These are phyloP conservation scores for Chaetura pelagica DNA, from an alignment of 2,113 vertebrate species.

Conservation along the genomic window DNA sequence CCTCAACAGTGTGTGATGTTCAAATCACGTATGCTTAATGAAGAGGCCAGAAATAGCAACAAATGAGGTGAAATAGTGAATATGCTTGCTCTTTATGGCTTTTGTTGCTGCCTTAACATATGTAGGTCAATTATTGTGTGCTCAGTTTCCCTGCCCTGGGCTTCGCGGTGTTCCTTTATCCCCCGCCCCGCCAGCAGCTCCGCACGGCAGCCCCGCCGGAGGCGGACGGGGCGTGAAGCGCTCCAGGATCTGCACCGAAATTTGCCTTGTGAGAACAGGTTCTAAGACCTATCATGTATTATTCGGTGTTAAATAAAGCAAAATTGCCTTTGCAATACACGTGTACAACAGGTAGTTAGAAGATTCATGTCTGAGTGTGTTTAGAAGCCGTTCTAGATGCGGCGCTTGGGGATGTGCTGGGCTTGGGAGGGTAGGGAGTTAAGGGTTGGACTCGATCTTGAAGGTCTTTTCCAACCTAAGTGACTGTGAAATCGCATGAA, in stretches of 20 bases:
- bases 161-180: too few species aligned
- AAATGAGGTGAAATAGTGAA: conserved; percentile 34
- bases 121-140: not conserved
- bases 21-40: not conserved
- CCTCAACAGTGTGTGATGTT: conserved; percentile 30
- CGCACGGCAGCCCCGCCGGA: too few species aligned
- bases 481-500: not conserved
- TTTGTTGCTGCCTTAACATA: conserved; percentile 29
- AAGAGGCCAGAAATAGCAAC: conserved; percentile 16
- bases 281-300: fast-evolving
- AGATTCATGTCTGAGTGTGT: too few species aligned
- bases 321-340: not conserved
- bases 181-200: too few species aligned
- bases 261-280: not conserved
- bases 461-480: too few species aligned
- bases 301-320: not conserved
- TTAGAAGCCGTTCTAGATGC: too few species aligned
- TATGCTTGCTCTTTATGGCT: conserved; percentile 1
- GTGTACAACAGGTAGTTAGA: not conserved
- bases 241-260: not conserved
- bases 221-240: fast-evolving
- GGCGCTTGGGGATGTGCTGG: too few species aligned
- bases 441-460: too few species aligned
- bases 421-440: too few species aligned
- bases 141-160: not conserved